These are phyloP conservation scores for Scaptodrosophila latifasciaeformis DNA, from an alignment of 2,888 invertebrate species.

Conservation along the genomic window DNA sequence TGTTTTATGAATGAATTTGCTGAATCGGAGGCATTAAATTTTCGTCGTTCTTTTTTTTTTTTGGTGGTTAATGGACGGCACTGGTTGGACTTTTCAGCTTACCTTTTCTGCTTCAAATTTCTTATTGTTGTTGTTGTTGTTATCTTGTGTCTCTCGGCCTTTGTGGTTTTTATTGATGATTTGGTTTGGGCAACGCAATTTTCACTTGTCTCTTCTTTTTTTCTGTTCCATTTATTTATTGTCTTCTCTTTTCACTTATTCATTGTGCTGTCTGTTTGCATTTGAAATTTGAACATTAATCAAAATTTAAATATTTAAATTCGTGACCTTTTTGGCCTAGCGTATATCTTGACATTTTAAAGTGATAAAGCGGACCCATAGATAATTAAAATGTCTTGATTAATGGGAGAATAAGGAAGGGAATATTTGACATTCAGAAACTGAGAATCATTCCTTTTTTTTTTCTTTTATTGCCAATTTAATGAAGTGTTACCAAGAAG, in stretches of 20 bases:
- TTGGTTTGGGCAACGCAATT: neutral
- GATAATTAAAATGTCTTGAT: no score
- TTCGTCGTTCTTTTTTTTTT: conserved; percentile 19
- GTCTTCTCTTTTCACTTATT: neutral
- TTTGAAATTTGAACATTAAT: conserved; percentile 1
- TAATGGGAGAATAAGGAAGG: no score
- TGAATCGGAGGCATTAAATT: conserved; percentile 59
- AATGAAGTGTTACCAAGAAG: no score
- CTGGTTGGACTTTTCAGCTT: neutral
- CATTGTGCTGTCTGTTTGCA: neutral
- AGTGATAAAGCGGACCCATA: no score
- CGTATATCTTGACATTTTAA: no score
- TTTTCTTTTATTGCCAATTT: no score
- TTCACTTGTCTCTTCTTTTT: neutral
- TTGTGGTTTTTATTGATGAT: neutral
- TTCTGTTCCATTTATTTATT: neutral
- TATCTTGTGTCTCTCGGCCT: neutral
- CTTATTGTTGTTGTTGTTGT: no score
- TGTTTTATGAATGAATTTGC: conserved; percentile 69
- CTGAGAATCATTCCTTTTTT: no score
- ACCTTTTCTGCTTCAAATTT: neutral
- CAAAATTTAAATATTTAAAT: no score
- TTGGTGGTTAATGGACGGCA: conserved; percentile 4
- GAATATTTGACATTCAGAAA: no score
- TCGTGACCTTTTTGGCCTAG: no score